Evolutionary conservation across 2,113 vertebrate species (phyloP), one percentile per base, ranked within the genome.

Genomic region (Gopherus evgoodei): DNA sequence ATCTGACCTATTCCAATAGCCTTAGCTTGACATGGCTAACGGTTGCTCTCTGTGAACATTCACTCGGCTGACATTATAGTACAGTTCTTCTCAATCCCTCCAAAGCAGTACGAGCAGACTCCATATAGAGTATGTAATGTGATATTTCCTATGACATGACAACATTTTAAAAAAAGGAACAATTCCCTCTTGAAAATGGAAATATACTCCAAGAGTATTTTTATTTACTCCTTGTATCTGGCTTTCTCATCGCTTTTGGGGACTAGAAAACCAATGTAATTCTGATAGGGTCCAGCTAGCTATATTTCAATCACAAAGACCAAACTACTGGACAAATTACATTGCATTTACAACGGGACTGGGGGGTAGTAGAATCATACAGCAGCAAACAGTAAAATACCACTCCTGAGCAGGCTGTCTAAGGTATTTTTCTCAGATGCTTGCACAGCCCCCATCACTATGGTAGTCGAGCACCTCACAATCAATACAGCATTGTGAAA

Each of bases 61-160:
- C n/a, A 88, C 78, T 86, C 31, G 24, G 84, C 38, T 93, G 93
- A 90, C 52, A 92, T 81, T 94, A 44, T 8, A 4, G 47, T 92
- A 54, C 59, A 1, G 89, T 92, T 86, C 22, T 21, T 87, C 91
- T 84, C 72, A 42, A 44, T 44, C 22, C 72, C 42, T 76, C 42
- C 42, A 29, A 79, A 94, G n/a, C n/a, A 90, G 86, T 59, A 76
- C 44, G 42, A 84, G 84, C 2, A 72, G 14, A 84, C 2, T 14
- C 65, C 35, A 80, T 78, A 56, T 69, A 54, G 2, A 2, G n/a
- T 4, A 57, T 90, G 88, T 80, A 87, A 83, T 47, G 52, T 62
- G 8, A 16, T 88, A 5, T 54, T 94, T 42, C 84, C 91, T 47
- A 82, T 86, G 1, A 83, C 22, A 69, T 5, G 31, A 6, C 57